Base-by-base conservation (phyloP, 2,797 vertebrate species). In the Ibycter americanus region DNA sequence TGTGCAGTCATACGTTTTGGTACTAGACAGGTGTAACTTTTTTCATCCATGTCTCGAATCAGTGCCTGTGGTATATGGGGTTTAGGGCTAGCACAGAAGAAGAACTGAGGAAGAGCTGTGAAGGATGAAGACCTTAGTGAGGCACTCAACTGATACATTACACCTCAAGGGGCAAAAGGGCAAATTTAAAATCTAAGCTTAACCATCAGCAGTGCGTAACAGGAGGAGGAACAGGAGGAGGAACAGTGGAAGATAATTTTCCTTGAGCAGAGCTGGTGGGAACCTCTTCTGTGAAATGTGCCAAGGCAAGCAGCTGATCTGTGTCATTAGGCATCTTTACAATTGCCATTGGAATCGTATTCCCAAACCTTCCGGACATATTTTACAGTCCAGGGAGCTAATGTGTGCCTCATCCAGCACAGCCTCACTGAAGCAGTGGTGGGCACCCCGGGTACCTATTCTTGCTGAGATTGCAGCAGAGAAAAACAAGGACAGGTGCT, bases 301-400 rank as follows among this genome's bases (percentile, higher is more conserved):
- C 81, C 92, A 68, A 78, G 65, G n/a, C 67, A 88, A 83, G 77
- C 90, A 93, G 88, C 88, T 95, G 90, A 88, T 83, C 82, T 73
- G 32, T 47, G n/a, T 79, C 86, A 6, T 84, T 73, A 94, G 83
- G 51, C 78, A 74, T 91, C 89, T 93, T 78, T 82, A n/a, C 74
- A 74, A 34, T 11, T 87, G 87, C 71, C 40, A 11, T 31, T 73
- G 89, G 63, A 96, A 84, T 87, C 1, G 0, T 52, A 74, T 67
- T 83, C 84, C 71, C 78, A 92, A 56, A 62, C 31, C 63, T 66
- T 63, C 84, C 4, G 4, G 71, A 63, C 29, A 7, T 87, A 46
- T 83, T 83, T 91, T 83, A 78, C 70, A 65, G 62, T 59, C 47
- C 55, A 77, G 49, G 58, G 26, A 80, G 73, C 20, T 82, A 67